Evolutionary conservation across 1,140 invertebrate species (phyloP).

Genomic region (Cherax quadricarinatus): DNA sequence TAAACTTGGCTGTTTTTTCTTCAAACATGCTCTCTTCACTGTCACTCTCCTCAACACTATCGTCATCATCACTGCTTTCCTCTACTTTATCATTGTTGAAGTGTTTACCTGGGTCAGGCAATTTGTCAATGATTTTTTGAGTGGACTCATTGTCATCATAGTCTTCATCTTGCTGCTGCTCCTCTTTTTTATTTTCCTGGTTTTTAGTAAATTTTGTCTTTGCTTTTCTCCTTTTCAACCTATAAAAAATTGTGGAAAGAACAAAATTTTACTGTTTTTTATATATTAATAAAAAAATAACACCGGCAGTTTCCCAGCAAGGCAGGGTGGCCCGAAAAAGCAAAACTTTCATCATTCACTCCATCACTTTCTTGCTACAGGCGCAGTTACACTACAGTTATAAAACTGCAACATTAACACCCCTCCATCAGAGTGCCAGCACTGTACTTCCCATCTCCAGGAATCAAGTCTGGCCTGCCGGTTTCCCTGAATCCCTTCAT

Average conservation of each 20-base stretch:
- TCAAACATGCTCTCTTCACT: constrained; percentile 9
- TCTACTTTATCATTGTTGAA: constrained; percentile 9
- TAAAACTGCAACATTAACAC: too few species aligned
- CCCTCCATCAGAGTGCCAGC: too few species aligned
- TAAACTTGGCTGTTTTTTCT: not conserved
- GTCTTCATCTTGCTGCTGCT: constrained; percentile 76
- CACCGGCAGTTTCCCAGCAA: too few species aligned
- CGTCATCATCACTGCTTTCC: not conserved
- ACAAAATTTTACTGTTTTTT: too few species aligned
- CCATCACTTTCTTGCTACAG: too few species aligned
- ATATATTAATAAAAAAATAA: too few species aligned
- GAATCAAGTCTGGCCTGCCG: too few species aligned
- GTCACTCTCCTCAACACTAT: not conserved
- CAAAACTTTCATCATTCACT: too few species aligned
- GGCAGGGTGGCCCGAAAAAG: too few species aligned
- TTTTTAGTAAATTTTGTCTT: not conserved
- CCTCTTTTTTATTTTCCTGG: not conserved
- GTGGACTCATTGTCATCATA: constrained; percentile 75
- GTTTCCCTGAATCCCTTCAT: too few species aligned
- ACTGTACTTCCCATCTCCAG: too few species aligned
- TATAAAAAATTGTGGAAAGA: not conserved
- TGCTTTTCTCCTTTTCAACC: constrained; percentile 18
- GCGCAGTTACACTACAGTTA: too few species aligned
- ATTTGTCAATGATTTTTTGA: constrained; percentile 85
- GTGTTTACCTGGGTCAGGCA: constrained; percentile 89